Evolutionary conservation across 1,140 invertebrate genomes (phyloP), one percentile per base, ranked within the genome.

Genomic region (Drosophila orena): DNA sequence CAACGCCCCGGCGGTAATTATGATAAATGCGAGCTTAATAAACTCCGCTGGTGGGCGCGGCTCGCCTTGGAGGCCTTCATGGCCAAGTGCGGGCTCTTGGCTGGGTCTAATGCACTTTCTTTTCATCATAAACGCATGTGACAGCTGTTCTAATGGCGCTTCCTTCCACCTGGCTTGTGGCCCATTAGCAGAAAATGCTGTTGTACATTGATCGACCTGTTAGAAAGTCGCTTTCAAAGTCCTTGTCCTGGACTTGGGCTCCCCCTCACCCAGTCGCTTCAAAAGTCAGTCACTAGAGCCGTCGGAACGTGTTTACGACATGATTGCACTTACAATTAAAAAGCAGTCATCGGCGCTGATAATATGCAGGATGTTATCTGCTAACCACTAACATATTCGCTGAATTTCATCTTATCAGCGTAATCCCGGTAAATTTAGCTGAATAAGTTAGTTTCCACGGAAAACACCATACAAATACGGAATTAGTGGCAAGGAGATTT

Each of bases 11-110:
- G 42, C 62, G 64, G 78, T 86, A 88, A 86, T 86, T 86, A 88
- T 86, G 81, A 86, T 86, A 83, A 86, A 86, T 88, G 79, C 59
- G 70, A 76, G 66, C 52, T 69, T 86, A 88, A 86, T 88, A 86
- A 75, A 88, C 54, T 75, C 56, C 20, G 58, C 35, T 15, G 64
- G 34, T 22, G n/a, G 37, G 38, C 35, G 22, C 47, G 22, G 37
- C 58, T 66, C 65, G 66, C n/a, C n/a, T n/a, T n/a, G n/a, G n/a
- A n/a, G n/a, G n/a, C n/a, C 72, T 54, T 42, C 34, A 44, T 37
- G 49, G 30, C 42, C 61, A 54, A 43, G 22, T 24, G 35, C 22
- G 14, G n/a, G 43, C 49, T 66, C 46, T 66, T 47, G 37, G 49
- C 34, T 56, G 40, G 37, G 37, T 42, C 74, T 85, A 86, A 85